phyloP scores from a whole-genome alignment of 2,888 invertebrate species.

The Eupithecia inturbata region DNA sequence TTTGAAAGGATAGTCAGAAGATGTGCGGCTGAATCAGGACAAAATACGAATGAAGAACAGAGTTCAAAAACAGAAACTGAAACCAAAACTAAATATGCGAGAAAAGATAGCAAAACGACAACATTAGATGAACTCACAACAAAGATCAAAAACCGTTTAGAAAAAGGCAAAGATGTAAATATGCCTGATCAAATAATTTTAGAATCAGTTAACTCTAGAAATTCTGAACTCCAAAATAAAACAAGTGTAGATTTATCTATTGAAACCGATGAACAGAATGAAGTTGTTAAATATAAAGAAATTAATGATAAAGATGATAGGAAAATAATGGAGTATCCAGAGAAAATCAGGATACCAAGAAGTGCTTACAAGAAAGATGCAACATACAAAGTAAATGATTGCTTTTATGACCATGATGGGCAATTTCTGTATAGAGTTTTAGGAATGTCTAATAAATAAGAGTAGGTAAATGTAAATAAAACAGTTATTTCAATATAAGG shows the following conservation, averaged over 20 bases:
- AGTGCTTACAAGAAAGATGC: slow-evolving; percentile 85
- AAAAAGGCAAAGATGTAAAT: slow-evolving; percentile 63
- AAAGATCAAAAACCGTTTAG: slow-evolving; percentile 66
- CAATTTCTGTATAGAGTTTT: slow-evolving; percentile 91
- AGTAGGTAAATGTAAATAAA: slow-evolving; percentile 59
- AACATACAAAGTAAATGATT: slow-evolving; percentile 90
- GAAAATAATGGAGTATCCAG: slow-evolving; percentile 75
- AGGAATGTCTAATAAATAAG: slow-evolving; percentile 77
- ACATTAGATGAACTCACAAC: slow-evolving; percentile 71
- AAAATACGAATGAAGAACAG: slow-evolving; percentile 18
- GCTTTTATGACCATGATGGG: slow-evolving; percentile 92
- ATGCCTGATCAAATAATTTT: slow-evolving; percentile 69
- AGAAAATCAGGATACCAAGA: slow-evolving; percentile 88
- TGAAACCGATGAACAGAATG: slow-evolving; percentile 46
- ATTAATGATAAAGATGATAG: slow-evolving; percentile 49
- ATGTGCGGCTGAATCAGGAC: slow-evolving; percentile 59
- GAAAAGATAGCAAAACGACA: slow-evolving; percentile 54
- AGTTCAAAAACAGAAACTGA: slow-evolving; percentile 16
- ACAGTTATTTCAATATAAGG: slow-evolving; percentile 61
- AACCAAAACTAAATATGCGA: slow-evolving; percentile 35
- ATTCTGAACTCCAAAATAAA: slow-evolving; percentile 45
- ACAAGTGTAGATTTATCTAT: slow-evolving; percentile 58
- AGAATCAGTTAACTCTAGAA: slow-evolving; percentile 50
- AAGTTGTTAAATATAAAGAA: slow-evolving; percentile 55
- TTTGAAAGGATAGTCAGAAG: slow-evolving; percentile 77